Evolutionary conservation across 2,888 invertebrate species (phyloP).

Genomic region (Nemotelus pantherinus): DNA sequence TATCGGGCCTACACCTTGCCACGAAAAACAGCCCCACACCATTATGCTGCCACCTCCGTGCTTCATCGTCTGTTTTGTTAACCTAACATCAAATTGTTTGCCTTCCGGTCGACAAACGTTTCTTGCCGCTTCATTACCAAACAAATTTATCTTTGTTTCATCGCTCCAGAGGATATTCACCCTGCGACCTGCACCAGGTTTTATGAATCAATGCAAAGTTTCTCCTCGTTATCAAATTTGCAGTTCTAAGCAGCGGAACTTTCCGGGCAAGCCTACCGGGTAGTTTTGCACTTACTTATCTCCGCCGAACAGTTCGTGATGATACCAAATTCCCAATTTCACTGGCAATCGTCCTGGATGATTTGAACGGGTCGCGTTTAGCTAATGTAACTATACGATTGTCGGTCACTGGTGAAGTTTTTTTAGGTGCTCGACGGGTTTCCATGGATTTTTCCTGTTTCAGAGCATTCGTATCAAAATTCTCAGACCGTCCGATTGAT

Average conservation of each 20-base stretch:
- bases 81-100: slow-evolving; percentile 3
- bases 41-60: slow-evolving; percentile 8
- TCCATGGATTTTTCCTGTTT: not conserved
- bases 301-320: slow-evolving; percentile 11
- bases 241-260: slow-evolving; percentile 17
- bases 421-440: slow-evolving; percentile 8
- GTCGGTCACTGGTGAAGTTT: slow-evolving; percentile 14
- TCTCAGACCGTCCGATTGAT: no score
- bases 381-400: slow-evolving; percentile 25
- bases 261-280: slow-evolving; percentile 15
- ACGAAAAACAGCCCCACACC: slow-evolving; percentile 35
- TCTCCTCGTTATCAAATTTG: slow-evolving; percentile 18
- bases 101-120: slow-evolving; percentile 3
- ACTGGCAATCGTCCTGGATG: slow-evolving; percentile 1
- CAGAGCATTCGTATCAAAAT: no score
- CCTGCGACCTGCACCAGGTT: not conserved
- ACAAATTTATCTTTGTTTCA: slow-evolving; percentile 20
- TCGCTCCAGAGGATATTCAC: slow-evolving; percentile 21
- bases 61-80: not conserved
- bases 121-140: slow-evolving; percentile 11
- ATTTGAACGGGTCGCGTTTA: slow-evolving; percentile 23
- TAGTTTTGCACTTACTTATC: slow-evolving; percentile 25
- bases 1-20: slow-evolving; percentile 37
- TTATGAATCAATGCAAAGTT: slow-evolving; percentile 6
- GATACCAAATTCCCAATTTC: slow-evolving; percentile 21